Evolutionary conservation across 1,140 invertebrate species (phyloP).

Genomic region (Anadara kagoshimensis): DNA sequence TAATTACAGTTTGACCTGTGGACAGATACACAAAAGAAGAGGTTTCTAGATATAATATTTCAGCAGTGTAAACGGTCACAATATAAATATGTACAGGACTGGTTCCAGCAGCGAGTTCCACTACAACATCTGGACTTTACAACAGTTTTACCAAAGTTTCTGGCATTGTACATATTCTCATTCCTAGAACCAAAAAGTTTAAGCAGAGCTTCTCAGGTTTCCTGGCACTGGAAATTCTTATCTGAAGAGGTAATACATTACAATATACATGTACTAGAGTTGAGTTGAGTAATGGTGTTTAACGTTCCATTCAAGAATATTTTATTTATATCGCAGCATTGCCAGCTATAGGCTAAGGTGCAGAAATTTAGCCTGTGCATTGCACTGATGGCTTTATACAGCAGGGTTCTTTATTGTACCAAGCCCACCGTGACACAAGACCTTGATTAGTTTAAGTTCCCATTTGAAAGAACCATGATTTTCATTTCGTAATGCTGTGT

Average conservation of each 20-base stretch:
- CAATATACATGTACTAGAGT: neutral
- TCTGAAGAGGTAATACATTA: slow-evolving; percentile 60
- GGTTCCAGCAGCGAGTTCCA: slow-evolving; percentile 63
- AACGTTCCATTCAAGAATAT: too few relatives aligned
- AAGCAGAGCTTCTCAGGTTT: slow-evolving; percentile 69
- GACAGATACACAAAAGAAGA: slow-evolving; percentile 68
- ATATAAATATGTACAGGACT: slow-evolving; percentile 66
- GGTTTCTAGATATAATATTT: slow-evolving; percentile 67
- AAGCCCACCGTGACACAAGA: too few relatives aligned
- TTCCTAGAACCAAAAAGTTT: slow-evolving; percentile 72
- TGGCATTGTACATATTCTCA: slow-evolving; percentile 72
- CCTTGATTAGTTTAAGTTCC: too few relatives aligned
- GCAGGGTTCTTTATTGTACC: too few relatives aligned
- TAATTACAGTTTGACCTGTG: slow-evolving; percentile 70
- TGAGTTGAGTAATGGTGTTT: neutral
- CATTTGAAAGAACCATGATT: too few relatives aligned
- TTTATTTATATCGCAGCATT: too few relatives aligned
- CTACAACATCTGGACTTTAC: slow-evolving; percentile 70
- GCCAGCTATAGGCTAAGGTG: too few relatives aligned
- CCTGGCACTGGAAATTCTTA: slow-evolving; percentile 71
- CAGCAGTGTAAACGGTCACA: slow-evolving; percentile 63
- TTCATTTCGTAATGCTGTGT: too few relatives aligned
- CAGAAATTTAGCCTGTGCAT: too few relatives aligned
- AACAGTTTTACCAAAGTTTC: slow-evolving; percentile 65
- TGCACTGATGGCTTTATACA: too few relatives aligned